These are phyloP conservation scores for Dendrophyllia cribrosa DNA, from an alignment of 64 coral and sea anemone species.

Conservation along the genomic window DNA sequence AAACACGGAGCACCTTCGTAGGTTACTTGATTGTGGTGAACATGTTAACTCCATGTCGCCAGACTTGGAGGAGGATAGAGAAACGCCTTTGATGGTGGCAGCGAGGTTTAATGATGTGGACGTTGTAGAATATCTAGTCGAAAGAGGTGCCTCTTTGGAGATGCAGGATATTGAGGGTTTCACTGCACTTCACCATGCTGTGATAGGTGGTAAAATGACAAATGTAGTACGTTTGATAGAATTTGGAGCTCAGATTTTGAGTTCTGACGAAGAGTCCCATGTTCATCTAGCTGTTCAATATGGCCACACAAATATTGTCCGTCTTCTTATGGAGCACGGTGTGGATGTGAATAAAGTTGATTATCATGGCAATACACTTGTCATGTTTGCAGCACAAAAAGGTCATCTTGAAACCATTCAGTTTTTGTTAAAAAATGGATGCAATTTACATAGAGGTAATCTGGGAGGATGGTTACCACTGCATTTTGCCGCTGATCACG, in stretches of 20 bases:
- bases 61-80: background rate
- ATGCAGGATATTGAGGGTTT: background rate
- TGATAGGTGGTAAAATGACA: background rate
- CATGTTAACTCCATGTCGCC: constrained; percentile 5
- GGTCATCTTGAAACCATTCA: background rate
- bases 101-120: constrained; percentile 36
- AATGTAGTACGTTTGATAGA: background rate
- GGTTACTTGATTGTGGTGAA: constrained; percentile 32
- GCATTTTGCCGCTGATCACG: background rate
- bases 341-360: background rate
- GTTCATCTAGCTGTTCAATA: background rate
- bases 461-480: background rate
- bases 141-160: background rate
- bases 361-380: background rate
- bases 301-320: background rate
- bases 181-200: background rate
- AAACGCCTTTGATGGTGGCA: constrained; percentile 64
- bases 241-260: background rate
- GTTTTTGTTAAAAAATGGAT: background rate
- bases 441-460: background rate
- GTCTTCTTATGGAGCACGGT: background rate
- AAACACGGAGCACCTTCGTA: constrained; percentile 32
- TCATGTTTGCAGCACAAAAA: background rate
- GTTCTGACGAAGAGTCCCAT: background rate
- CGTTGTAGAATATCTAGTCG: no score